Conservation (phyloP, 2,888 invertebrate genomes). For the Urechis unicinctus region DNA sequence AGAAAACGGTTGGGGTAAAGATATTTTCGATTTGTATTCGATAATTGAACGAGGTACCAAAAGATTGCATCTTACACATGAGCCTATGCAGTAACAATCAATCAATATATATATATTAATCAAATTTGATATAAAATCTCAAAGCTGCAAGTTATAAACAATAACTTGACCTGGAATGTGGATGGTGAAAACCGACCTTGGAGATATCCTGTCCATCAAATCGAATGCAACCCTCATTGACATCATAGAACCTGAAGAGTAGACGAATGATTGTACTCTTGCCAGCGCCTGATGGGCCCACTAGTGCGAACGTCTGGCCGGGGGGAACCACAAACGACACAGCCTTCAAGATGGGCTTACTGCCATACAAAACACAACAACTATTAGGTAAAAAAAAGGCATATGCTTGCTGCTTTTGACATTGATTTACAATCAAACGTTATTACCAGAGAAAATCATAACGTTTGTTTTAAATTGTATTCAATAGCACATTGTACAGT, state of each 20-base stretch:
- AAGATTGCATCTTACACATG: too few relatives aligned
- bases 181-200: conserved; percentile 23
- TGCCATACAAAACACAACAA: conserved; percentile 23
- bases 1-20: too few relatives aligned
- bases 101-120: too few relatives aligned
- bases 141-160: too few relatives aligned
- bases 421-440: not conserved
- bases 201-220: conserved; percentile 47
- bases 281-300: conserved; percentile 32
- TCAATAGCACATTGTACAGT: too few relatives aligned
- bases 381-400: not conserved
- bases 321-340: conserved; percentile 42
- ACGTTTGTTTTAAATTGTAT: too few relatives aligned
- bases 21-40: too few relatives aligned
- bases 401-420: too few relatives aligned
- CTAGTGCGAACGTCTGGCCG: conserved; percentile 45
- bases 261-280: conserved; percentile 52
- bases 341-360: conserved; percentile 39
- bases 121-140: too few relatives aligned
- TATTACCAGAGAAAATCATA: not conserved
- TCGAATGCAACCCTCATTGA: conserved; percentile 37
- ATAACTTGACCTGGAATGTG: too few relatives aligned
- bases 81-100: too few relatives aligned
- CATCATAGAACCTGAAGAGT: conserved; percentile 52
- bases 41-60: too few relatives aligned